Base-by-base conservation (phyloP, 1,140 invertebrate species). In the Lineus longissimus region DNA sequence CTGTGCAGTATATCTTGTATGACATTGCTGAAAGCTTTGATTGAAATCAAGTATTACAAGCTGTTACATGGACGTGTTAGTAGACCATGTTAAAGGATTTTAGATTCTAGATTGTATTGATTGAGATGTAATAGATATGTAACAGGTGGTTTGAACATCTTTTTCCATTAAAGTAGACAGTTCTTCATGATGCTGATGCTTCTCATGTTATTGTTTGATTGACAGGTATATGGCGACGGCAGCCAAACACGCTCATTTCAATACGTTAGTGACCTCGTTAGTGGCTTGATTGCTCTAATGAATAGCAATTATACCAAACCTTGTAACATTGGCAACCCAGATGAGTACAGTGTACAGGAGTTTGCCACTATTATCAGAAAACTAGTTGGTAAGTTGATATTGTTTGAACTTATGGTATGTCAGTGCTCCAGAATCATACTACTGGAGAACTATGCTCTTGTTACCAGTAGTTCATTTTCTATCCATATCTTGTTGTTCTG, bases 191-290 rank as follows among this genome's bases (percentile, higher is more conserved):
- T 15, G 4, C 7, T 13, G 54, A 61, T 51, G 15, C n/a, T 56
- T 40, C 23, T 13, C 30, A 1, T 66, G 58, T 17, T 33, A 41
- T 63, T 15, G 13, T 45, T 29, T 58, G 7, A 40, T 17, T 67
- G 55, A 1, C 58, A 93, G 87, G 88, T 97, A 23, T 98, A 98
- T 81, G 97, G 97, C 1, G 90, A 91, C 77, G 97, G 97, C 22
- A 89, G 90, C 69, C 96, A 99, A 84, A 99, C 97, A 0, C 85
- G 97, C 56, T 98, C 96, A 0, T 99, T 99, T 82, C 97, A 98
- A 81, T 99, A 98, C 77, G 93, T 99, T 11, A 92, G 90, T 22
- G 97, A 99, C 85, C 84, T 99, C 59, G 93, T 99, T 0, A 93
- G 98, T 75, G 97, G 97, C 0, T 82, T 99, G 11, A 88, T 98